phyloP scores from a whole-genome alignment of 2,797 vertebrate species.

The Acestrorhynchus altus region DNA sequence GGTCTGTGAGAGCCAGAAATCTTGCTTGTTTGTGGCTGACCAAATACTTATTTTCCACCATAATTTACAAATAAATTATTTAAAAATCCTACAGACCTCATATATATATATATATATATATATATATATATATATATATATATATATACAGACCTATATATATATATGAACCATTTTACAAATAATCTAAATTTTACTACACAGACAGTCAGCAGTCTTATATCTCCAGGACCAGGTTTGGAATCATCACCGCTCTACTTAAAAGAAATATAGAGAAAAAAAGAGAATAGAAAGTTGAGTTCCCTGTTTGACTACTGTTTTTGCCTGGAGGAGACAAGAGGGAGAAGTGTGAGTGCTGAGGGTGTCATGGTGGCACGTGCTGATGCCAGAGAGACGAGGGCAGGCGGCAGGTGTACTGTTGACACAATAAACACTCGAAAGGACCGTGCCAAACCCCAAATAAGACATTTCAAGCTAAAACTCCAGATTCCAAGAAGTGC shows the following conservation, averaged over 20 bases:
- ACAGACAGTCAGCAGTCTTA: too few species aligned
- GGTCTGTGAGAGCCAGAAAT: too few species aligned
- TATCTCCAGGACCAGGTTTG: not conserved
- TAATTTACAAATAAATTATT: too few species aligned
- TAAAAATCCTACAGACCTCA: too few species aligned
- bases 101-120: too few species aligned
- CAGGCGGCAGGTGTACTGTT: constrained; percentile 66
- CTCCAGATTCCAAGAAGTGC: constrained; percentile 51
- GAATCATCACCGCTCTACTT: not conserved
- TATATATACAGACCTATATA: too few species aligned
- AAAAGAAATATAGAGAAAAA: not conserved
- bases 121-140: too few species aligned
- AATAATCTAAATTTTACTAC: too few species aligned
- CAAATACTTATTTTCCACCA: too few species aligned
- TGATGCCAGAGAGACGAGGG: constrained; percentile 47
- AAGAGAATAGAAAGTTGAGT: not conserved
- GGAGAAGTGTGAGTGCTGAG: constrained; percentile 26
- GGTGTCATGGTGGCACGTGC: constrained; percentile 56
- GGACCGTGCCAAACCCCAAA: constrained; percentile 59
- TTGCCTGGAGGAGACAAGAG: not conserved
- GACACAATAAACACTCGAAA: constrained; percentile 67
- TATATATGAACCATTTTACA: too few species aligned
- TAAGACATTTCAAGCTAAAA: constrained; percentile 50
- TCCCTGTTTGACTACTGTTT: not conserved
- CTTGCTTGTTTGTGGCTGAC: too few species aligned